phyloP scores from a whole-genome alignment of 2,797 vertebrate genomes.

The Sardinella longiceps region DNA sequence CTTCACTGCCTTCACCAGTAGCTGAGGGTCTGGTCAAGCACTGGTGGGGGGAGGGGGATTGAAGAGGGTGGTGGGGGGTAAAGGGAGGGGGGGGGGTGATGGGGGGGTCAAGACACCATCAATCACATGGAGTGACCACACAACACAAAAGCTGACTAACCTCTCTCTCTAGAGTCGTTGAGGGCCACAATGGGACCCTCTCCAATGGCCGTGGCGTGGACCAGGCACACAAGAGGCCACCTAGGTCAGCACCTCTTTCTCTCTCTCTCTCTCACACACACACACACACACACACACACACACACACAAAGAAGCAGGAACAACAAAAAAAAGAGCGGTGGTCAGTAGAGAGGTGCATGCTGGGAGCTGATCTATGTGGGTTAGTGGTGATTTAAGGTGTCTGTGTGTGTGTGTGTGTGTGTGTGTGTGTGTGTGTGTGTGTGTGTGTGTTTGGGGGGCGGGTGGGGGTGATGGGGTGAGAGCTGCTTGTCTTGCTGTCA shows the following conservation, averaged over 20 bases:
- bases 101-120: conserved; percentile 53
- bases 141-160: conserved; percentile 43
- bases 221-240: background rate
- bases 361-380: background rate
- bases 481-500: background rate
- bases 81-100: background rate
- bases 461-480: background rate
- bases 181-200: conserved; percentile 19
- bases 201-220: background rate
- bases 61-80: background rate
- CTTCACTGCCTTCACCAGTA: background rate
- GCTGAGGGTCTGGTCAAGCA: conserved; percentile 26
- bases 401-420: background rate
- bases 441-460: background rate
- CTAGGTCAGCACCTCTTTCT: background rate
- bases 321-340: background rate
- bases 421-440: too few relatives aligned
- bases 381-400: background rate
- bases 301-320: too few relatives aligned
- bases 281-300: too few relatives aligned
- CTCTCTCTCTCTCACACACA: too few relatives aligned
- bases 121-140: conserved; percentile 46
- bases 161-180: conserved; percentile 34
- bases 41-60: background rate
- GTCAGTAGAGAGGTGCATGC: background rate